Evolutionary conservation across 2,113 vertebrate genomes (phyloP).

Genomic region (Brachirus orientalis): DNA sequence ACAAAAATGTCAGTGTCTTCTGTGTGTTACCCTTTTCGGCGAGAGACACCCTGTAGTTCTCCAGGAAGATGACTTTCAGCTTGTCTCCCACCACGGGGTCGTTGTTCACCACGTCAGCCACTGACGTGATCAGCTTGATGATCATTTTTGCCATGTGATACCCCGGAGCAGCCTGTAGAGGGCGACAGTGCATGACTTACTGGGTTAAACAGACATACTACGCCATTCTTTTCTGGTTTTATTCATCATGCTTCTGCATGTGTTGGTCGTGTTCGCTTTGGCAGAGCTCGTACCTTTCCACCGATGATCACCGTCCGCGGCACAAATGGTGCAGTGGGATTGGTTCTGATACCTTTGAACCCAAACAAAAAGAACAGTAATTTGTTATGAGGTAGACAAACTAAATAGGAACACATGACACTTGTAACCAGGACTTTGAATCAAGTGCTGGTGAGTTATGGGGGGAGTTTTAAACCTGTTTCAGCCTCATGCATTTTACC

Average conservation of each 20-base stretch:
- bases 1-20: neutral
- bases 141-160: conserved; percentile 99
- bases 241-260: neutral
- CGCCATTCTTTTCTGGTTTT: too few relatives aligned
- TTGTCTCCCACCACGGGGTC: conserved; percentile 90
- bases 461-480: too few relatives aligned
- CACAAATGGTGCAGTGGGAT: conserved; percentile 86
- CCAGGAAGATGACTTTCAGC: conserved; percentile 94
- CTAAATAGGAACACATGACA: neutral
- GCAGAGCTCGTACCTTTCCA: conserved; percentile 95
- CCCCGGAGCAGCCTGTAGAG: conserved; percentile 91
- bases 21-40: conserved; percentile 91
- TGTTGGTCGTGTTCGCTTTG: neutral
- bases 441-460: too few relatives aligned
- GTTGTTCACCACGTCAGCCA: conserved; percentile 91
- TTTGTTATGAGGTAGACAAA: neutral
- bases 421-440: neutral
- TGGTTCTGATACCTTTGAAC: conserved; percentile 87
- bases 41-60: conserved; percentile 96
- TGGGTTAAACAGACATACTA: neutral
- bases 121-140: conserved; percentile 92
- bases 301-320: conserved; percentile 95
- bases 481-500: too few relatives aligned
- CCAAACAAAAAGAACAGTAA: neutral
- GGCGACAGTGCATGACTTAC: conserved; percentile 12